Evolutionary conservation across 2,888 invertebrate genomes (phyloP).

Genomic region (Stomorhina lunata): DNA sequence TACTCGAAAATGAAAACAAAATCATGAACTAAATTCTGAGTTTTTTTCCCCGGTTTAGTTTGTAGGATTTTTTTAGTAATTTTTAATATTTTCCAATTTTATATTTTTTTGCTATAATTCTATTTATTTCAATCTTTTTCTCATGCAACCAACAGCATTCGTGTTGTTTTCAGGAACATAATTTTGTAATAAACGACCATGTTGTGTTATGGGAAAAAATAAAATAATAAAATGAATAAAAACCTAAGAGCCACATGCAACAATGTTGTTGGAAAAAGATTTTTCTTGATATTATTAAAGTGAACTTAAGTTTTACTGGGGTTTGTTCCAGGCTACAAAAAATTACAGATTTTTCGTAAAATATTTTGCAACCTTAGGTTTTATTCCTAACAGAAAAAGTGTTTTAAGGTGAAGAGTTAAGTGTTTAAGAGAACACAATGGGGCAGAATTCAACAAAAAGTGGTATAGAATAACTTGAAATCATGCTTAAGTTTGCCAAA

Average conservation of each 20-base stretch:
- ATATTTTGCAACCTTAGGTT: neutral
- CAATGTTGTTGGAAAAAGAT: neutral
- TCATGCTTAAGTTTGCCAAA: no score
- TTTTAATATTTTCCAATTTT: neutral
- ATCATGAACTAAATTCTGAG: neutral
- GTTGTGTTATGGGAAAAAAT: neutral
- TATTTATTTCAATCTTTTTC: conserved; percentile 1
- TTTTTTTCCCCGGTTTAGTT: conserved; percentile 11
- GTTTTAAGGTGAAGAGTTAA: neutral
- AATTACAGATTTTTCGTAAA: neutral
- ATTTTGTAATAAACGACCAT: conserved; percentile 46
- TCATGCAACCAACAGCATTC: conserved; percentile 1
- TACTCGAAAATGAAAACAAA: neutral
- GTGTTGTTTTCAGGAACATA: conserved; percentile 41
- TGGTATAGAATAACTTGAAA: no score
- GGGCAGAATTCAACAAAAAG: no score
- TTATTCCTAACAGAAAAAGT: neutral
- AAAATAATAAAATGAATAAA: neutral
- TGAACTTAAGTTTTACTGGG: neutral
- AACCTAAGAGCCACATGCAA: conserved; percentile 33
- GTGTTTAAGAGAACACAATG: neutral
- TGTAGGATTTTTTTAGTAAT: neutral
- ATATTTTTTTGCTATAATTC: neutral
- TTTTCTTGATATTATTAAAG: neutral
- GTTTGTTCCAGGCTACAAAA: neutral